Base-by-base conservation (phyloP, 2,888 invertebrate genomes). In the Coecobrya sp. region DNA sequence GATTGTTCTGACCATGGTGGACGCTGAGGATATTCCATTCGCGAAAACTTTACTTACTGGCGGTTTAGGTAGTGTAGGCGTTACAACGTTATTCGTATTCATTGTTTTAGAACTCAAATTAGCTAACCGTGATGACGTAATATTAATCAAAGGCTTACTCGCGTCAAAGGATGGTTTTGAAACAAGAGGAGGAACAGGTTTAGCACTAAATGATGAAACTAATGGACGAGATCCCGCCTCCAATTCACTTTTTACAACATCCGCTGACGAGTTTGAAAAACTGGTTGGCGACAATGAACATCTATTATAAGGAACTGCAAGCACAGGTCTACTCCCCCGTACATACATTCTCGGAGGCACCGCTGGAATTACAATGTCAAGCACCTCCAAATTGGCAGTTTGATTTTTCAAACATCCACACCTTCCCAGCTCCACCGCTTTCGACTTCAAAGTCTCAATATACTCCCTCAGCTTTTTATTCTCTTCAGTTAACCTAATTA, bases 351-450 rank as follows among this genome's bases (percentile, higher is more conserved):
- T 22, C n/a, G 88, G 87, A 16, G 88, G 84, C 5, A 88, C 88
- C 1, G 30, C 65, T 11, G 92, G 88, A 25, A 92, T 84, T 8
- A 55, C 76, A 4, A 88, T 79, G 81, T 88, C 65, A 45, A 92
- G 42, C 1, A 25, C 59, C 16, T 62, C 76, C n/a, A 92, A 62
- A 36, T 45, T 45, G 0, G 36, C 76, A 8, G 22, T 62, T n/a
- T 25, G 13, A 59, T 92, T 92, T 52, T 85, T 92, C 2, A 30
- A 13, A 42, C 92, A 92, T 11, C 92, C 92, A 68, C 92, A 92
- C 10, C 27, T 22, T 22, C 49, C 70, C 52, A 88, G n/a, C 45
- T 88, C 88, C 27, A 79, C 1, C 22, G 76, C 30, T 19, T 88
- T 92, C 2, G 42, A 4, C 19, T 45, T 82, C 7, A 88, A 13